Percentiles rank a stretch among this genome's conserved stretches.
Conservation (phyloP, 1,140 invertebrate genomes). For the Bombus polaris region DNA sequence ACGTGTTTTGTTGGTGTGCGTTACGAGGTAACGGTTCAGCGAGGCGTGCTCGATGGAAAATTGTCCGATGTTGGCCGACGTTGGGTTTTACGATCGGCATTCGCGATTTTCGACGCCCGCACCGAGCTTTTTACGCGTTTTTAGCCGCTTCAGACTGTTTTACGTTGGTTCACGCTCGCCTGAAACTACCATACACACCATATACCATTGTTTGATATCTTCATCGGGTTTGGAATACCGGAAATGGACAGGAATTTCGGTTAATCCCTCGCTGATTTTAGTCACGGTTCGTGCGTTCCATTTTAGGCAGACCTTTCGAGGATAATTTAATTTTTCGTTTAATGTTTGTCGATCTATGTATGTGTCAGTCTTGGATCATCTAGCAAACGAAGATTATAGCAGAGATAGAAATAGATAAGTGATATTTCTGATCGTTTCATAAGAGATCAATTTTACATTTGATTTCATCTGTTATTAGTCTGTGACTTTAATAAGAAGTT, state of each 20-base stretch:
- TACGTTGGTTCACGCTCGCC: not conserved
- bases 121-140: not conserved
- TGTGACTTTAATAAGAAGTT: no score
- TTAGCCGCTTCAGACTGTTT: not conserved
- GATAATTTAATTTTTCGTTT: not conserved
- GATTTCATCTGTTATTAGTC: no score
- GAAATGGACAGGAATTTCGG: not conserved
- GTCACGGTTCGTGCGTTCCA: not conserved
- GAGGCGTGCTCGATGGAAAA: constrained; percentile 58
- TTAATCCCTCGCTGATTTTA: not conserved
- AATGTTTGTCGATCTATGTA: not conserved
- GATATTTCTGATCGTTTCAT: no score
- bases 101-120: not conserved
- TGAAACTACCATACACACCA: not conserved
- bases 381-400: no score
- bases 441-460: no score
- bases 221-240: not conserved
- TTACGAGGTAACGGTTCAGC: constrained; percentile 64
- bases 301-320: not conserved
- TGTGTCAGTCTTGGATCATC: not conserved
- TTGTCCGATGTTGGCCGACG: constrained; percentile 37
- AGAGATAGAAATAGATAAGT: no score
- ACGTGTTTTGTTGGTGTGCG: constrained; percentile 49
- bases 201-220: not conserved
- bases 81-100: not conserved